A percentile compares a stretch with the other conserved stretches of the same genome.
Evolutionary conservation across 2,113 vertebrate species (phyloP).

Genomic region (Coracopsis vasa): DNA sequence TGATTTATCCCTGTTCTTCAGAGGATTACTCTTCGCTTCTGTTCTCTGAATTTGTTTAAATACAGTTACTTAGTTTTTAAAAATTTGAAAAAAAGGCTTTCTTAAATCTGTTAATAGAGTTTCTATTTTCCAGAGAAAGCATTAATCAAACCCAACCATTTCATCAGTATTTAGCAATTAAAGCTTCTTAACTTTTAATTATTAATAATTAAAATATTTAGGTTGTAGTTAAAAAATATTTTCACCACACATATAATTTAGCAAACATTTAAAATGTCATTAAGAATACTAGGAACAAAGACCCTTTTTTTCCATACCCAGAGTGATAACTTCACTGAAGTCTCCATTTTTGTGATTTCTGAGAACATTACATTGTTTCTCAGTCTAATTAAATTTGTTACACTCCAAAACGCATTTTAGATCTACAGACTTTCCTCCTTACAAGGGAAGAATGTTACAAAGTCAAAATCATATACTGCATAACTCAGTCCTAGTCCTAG

Average conservation of each 20-base stretch:
- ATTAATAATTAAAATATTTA: background rate
- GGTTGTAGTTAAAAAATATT: background rate
- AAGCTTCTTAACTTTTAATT: background rate
- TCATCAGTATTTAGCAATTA: background rate
- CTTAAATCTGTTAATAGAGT: background rate
- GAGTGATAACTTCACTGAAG: background rate
- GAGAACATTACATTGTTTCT: background rate
- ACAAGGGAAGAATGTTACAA: background rate
- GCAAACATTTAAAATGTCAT: background rate
- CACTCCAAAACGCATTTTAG: background rate
- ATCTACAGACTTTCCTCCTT: accelerated
- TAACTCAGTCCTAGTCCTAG: background rate
- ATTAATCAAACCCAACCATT: background rate
- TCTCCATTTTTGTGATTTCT: background rate
- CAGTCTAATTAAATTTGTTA: background rate
- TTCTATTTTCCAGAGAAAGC: background rate
- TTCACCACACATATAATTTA: background rate
- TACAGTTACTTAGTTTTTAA: background rate
- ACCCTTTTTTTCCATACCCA: background rate
- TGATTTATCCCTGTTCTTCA: background rate
- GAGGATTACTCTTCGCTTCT: background rate
- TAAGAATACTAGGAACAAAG: background rate
- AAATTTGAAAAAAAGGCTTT: background rate
- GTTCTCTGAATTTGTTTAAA: background rate
- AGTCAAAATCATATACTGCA: background rate